Conservation (phyloP, 2,888 invertebrate species). For the Trilocha varians region DNA sequence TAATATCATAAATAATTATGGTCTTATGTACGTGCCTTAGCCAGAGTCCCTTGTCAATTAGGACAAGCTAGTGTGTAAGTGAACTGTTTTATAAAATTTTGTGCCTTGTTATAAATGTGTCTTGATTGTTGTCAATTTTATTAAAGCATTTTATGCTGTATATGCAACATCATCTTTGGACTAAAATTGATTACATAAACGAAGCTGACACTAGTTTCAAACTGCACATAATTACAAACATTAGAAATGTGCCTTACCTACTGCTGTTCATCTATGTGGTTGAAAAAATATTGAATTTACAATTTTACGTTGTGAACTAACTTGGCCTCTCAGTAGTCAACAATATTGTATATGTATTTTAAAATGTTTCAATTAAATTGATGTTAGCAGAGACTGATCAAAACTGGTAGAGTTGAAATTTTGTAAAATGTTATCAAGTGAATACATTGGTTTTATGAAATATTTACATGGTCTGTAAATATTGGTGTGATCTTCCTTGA, state of each 20-base stretch:
- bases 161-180: no score
- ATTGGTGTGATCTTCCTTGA: background rate
- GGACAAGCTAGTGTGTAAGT: constrained; percentile 13
- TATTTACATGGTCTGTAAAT: background rate
- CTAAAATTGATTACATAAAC: no score
- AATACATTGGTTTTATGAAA: background rate
- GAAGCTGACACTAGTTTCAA: no score
- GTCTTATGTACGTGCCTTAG: constrained; percentile 43
- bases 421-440: no score
- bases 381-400: constrained; percentile 1
- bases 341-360: background rate
- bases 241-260: no score
- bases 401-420: background rate
- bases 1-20: constrained; percentile 27
- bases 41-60: constrained; percentile 25
- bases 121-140: background rate
- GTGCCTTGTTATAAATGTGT: constrained; percentile 13
- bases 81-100: constrained; percentile 11
- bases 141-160: background rate
- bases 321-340: no score
- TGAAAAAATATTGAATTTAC: no score
- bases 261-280: no score
- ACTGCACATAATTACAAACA: no score
- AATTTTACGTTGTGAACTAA: no score
- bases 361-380: background rate